Evolutionary conservation across 1,140 invertebrate species (phyloP), one percentile per base, ranked within the genome.

Genomic region (Sycophila sp.): DNA sequence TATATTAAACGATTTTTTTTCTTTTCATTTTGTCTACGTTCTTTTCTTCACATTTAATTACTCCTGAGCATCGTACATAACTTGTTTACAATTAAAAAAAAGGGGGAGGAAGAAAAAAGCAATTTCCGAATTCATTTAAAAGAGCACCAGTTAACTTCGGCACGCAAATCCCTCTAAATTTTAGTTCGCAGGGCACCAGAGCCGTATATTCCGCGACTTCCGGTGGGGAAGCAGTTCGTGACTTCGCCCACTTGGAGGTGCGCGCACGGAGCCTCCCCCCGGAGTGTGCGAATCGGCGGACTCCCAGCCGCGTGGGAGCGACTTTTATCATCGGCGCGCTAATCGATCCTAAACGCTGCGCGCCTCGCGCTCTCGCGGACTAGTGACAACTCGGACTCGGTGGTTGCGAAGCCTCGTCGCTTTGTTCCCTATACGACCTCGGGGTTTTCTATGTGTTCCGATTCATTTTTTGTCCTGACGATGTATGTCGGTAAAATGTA

Each of bases 301-400:
- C n/a, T n/a, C n/a, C n/a, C 42, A 17, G 15, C 6, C n/a, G 42
- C 19, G 42, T 47, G 42, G 42, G 42, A 47, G 42, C 17, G 42
- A 47, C 42, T 53, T 53, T 53, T 53, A 53, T 53, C 49, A 53
- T 53, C 49, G 49, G 15, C 4, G 1, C 45, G 66, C 30, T 69
- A 69, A 69, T 69, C 66, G 34, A 60, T 60, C 34, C 56, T 60
- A 69, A 69, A 49, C 26, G 28, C n/a, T n/a, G n/a, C 26, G 17
- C 32, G 11, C 36, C 40, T 53, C 32, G 51, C 32, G 30, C 2
- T 3, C 17, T 24, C 28, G n/a, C 53, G 22, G n/a, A 45, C 11
- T 28, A 56, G 51, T 66, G 51, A 66, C 63, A 55, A 66, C 13
- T 55, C 26, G 36, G 51, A 56, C 26, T 36, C 62, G 19, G 3